Evolutionary conservation across 2,113 vertebrate species (phyloP).

Genomic region (Talpa occidentalis): DNA sequence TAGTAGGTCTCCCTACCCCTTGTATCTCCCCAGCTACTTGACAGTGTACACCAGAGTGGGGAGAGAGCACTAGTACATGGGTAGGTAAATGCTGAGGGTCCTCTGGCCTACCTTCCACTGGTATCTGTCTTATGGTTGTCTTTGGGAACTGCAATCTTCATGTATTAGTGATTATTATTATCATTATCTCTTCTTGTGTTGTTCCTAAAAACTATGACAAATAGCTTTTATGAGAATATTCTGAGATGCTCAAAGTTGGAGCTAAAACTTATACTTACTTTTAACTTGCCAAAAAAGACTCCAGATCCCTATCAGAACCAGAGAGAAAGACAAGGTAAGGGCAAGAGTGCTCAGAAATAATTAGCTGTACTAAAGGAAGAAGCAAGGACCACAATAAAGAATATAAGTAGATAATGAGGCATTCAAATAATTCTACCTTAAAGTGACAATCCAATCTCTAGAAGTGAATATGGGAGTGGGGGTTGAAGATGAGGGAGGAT

Average conservation of each 20-base stretch:
- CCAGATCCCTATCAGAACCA: neutral
- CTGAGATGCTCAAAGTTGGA: neutral
- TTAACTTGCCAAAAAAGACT: neutral
- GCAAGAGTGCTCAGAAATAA: neutral
- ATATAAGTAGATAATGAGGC: neutral
- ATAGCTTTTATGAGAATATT: neutral
- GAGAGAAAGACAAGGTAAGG: neutral
- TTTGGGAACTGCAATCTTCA: neutral
- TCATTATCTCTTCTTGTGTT: neutral
- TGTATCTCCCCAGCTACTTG: neutral
- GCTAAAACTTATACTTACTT: neutral
- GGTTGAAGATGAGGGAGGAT: neutral
- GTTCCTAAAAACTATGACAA: neutral
- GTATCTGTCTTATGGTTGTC: neutral
- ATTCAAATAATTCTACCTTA: neutral
- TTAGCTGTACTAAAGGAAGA: neutral
- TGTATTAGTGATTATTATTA: neutral
- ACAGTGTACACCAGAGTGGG: neutral
- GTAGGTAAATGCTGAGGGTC: neutral
- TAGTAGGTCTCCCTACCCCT: neutral
- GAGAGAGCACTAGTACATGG: neutral
- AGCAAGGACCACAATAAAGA: neutral
- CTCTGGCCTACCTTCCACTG: neutral
- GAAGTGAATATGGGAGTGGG: neutral
- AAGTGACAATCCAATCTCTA: neutral